A percentile compares a stretch with the other conserved stretches of the same genome.
Evolutionary conservation across 2,113 vertebrate species (phyloP).

Genomic region (Triplophysa dalaica): DNA sequence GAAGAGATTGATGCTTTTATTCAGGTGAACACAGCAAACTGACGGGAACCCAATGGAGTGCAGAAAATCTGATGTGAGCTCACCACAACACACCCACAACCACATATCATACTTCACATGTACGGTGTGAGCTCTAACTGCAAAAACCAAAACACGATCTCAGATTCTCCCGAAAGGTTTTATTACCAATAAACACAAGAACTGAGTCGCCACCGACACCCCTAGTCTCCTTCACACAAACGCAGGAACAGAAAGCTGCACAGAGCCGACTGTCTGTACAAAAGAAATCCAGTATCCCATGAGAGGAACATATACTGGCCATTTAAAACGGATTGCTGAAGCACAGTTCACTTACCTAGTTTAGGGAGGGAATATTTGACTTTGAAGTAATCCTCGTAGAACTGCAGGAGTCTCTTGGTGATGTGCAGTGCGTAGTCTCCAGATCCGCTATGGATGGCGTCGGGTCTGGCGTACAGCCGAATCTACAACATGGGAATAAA

Average conservation of each 20-base stretch:
- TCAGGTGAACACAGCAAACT: conserved; percentile 39
- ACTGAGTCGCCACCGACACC: not conserved
- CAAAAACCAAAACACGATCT: not conserved
- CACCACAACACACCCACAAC: conserved; percentile 1
- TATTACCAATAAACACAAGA: conserved; percentile 7
- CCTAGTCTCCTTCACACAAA: not conserved
- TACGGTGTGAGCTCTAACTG: not conserved
- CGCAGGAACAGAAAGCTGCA: not conserved
- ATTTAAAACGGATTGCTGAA: not conserved
- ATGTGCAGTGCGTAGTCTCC: conserved; percentile 96
- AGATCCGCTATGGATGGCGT: conserved; percentile 91
- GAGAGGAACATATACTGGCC: conserved; percentile 1
- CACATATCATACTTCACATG: not conserved
- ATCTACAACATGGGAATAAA: conserved; percentile 75
- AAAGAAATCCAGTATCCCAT: not conserved
- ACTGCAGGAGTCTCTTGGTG: conserved; percentile 92
- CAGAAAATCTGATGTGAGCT: conserved; percentile 17
- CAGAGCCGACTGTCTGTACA: too few species aligned
- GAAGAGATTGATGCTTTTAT: conserved; percentile 47
- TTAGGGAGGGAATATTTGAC: conserved; percentile 98
- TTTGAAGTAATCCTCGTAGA: conserved; percentile 98
- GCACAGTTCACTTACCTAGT: conserved; percentile 80
- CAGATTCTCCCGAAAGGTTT: not conserved
- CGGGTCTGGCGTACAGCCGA: conserved; percentile 90
- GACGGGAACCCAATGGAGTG: conserved; percentile 44